A percentile compares a stretch with the other conserved stretches of the same genome.
Conservation (phyloP, 2,113 vertebrate genomes). For the Xenopus laevis region DNA sequence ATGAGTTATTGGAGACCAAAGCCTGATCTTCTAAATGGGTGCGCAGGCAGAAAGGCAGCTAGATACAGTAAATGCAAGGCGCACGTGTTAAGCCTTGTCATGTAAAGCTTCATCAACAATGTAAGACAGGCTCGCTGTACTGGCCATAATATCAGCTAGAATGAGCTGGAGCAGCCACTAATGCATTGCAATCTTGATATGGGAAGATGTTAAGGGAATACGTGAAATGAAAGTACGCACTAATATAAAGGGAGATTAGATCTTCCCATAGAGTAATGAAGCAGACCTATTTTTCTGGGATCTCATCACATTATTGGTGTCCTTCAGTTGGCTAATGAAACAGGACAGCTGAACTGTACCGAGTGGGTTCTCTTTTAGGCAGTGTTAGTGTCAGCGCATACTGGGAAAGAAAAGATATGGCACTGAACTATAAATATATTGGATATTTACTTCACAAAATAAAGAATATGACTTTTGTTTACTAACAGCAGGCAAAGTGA, state of each 20-base stretch:
- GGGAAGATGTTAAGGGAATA: neutral
- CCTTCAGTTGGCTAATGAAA: too few relatives aligned
- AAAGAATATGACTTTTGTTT: too few relatives aligned
- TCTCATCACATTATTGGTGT: neutral
- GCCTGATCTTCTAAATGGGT: neutral
- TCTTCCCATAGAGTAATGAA: neutral
- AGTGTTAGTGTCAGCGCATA: too few relatives aligned
- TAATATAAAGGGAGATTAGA: constrained; percentile 1
- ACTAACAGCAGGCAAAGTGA: too few relatives aligned
- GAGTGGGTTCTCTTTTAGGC: too few relatives aligned
- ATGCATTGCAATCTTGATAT: constrained; percentile 1
- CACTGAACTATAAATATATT: too few relatives aligned
- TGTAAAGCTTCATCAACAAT: constrained; percentile 3
- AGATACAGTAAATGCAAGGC: constrained; percentile 20
- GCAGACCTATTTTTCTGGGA: neutral
- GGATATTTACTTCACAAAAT: too few relatives aligned
- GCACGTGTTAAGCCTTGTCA: constrained; percentile 14
- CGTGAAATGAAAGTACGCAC: neutral
- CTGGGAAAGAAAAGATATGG: too few relatives aligned
- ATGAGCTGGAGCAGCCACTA: neutral
- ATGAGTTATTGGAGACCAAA: constrained; percentile 38
- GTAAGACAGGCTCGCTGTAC: neutral
- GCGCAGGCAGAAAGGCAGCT: constrained; percentile 13
- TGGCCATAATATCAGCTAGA: neutral
- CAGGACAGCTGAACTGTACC: too few relatives aligned